Percentiles rank a stretch among this genome's conserved stretches.
Conservation (phyloP, 1,140 invertebrate species). For the Mamestra configurata region DNA sequence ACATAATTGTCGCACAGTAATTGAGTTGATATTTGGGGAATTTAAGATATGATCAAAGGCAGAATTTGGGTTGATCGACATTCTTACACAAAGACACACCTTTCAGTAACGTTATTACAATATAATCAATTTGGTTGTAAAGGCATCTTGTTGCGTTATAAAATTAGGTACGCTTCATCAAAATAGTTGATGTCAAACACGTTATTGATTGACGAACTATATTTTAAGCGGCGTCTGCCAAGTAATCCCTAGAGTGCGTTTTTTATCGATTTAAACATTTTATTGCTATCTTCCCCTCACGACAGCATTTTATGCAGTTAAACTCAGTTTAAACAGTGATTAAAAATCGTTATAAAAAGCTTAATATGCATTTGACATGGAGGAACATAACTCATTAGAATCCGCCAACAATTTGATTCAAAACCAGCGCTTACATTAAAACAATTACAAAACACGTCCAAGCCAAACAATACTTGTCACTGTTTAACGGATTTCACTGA, state of each 20-base stretch:
- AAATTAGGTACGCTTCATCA: slow-evolving; percentile 8
- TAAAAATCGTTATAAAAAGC: background rate
- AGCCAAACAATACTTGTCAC: slow-evolving; percentile 57
- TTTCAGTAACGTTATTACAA: slow-evolving; percentile 17
- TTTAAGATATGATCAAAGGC: slow-evolving; percentile 38
- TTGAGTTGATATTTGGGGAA: slow-evolving; percentile 43
- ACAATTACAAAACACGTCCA: slow-evolving; percentile 43
- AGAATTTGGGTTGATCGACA: slow-evolving; percentile 34
- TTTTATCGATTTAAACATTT: slow-evolving; percentile 20
- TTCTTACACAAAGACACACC: slow-evolving; percentile 31
- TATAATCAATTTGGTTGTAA: slow-evolving; percentile 29
- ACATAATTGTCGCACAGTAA: slow-evolving; percentile 18
- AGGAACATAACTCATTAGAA: background rate
- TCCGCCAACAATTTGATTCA: background rate
- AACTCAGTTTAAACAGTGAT: background rate
- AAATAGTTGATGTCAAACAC: background rate
- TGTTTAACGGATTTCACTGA: slow-evolving; percentile 78
- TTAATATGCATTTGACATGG: background rate
- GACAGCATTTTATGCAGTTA: background rate
- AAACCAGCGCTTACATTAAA: background rate
- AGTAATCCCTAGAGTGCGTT: background rate
- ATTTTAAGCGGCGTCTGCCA: background rate
- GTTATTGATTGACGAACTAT: background rate
- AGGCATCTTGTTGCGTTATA: slow-evolving; percentile 13
- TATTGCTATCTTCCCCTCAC: background rate